phyloP scores from a whole-genome alignment of 1,140 invertebrate genomes.

The Bombyx mandarina region DNA sequence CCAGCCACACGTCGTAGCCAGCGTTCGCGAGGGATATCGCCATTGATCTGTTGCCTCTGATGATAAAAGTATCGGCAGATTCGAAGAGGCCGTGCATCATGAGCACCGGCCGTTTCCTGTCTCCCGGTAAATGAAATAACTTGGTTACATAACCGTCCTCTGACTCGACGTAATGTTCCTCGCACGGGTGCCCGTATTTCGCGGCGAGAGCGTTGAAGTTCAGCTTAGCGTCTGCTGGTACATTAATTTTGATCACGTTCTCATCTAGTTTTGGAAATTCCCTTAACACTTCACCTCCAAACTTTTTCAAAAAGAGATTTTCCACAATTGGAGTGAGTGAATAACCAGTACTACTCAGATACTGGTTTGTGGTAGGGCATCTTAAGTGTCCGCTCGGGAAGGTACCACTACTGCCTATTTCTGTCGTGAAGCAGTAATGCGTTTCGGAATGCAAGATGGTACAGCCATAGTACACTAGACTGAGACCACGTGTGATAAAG shows the following conservation, averaged over 20 bases:
- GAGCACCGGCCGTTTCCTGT: constrained; percentile 54
- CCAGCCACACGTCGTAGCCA: constrained; percentile 79
- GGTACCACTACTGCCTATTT: too few relatives aligned
- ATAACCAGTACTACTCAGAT: too few relatives aligned
- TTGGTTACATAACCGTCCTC: constrained; percentile 50
- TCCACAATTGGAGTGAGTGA: too few relatives aligned
- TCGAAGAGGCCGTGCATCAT: constrained; percentile 80
- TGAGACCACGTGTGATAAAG: too few relatives aligned
- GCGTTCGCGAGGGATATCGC: constrained; percentile 55
- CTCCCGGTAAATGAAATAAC: constrained; percentile 73
- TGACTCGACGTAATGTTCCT: neutral
- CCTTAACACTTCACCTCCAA: too few relatives aligned
- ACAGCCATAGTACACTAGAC: too few relatives aligned
- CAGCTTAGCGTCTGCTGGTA: neutral
- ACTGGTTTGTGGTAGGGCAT: too few relatives aligned
- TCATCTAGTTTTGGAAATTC: too few relatives aligned
- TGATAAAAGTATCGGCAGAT: constrained; percentile 74
- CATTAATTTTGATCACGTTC: neutral
- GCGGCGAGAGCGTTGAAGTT: neutral
- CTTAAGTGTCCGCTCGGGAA: too few relatives aligned
- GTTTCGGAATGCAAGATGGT: too few relatives aligned
- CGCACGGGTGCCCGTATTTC: constrained; percentile 1
- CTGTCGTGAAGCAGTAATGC: too few relatives aligned
- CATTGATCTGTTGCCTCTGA: constrained; percentile 66
- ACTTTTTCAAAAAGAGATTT: too few relatives aligned